phyloP scores from a whole-genome alignment of 2,888 invertebrate genomes.

The Athetis lepigone region DNA sequence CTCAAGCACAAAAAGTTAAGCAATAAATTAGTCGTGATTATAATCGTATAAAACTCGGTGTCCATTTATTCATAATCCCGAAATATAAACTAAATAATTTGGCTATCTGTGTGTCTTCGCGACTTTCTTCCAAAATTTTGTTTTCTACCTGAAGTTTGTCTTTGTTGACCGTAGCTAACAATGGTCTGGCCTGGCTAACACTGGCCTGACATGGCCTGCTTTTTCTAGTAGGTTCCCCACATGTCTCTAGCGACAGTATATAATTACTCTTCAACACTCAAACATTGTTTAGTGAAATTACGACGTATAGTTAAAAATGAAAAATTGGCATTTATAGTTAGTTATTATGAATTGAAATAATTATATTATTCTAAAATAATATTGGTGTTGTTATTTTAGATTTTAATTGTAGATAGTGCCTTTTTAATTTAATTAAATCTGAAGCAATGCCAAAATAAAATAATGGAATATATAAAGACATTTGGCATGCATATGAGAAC shows the following conservation, averaged over 20 bases:
- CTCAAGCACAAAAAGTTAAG: constrained; percentile 42
- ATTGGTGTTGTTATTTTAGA: constrained; percentile 85
- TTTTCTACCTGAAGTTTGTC: constrained; percentile 16
- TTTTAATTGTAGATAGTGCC: constrained; percentile 34
- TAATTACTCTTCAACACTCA: constrained; percentile 73
- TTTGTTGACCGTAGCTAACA: constrained; percentile 3
- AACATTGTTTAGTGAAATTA: constrained; percentile 83
- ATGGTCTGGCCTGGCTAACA: constrained; percentile 16
- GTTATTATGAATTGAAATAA: constrained; percentile 90
- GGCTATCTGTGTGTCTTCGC: constrained; percentile 61
- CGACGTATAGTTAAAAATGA: constrained; percentile 83
- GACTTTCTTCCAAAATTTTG: constrained; percentile 16
- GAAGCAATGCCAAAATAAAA: background rate
- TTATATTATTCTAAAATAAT: constrained; percentile 91
- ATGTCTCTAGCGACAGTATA: constrained; percentile 75
- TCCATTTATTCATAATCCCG: constrained; percentile 65
- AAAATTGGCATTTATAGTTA: constrained; percentile 90
- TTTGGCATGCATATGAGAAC: background rate
- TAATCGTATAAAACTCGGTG: constrained; percentile 67
- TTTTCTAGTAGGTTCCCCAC: constrained; percentile 37
- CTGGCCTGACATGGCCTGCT: constrained; percentile 28
- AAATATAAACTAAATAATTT: constrained; percentile 63
- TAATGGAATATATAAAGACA: too few relatives aligned
- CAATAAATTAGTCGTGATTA: constrained; percentile 61
- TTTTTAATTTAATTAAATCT: background rate